A percentile compares a stretch with the other conserved stretches of the same genome.
Conservation (phyloP, 35 echinoderm and acorn worm genomes). For the Hemicentrotus pulcherrimus region DNA sequence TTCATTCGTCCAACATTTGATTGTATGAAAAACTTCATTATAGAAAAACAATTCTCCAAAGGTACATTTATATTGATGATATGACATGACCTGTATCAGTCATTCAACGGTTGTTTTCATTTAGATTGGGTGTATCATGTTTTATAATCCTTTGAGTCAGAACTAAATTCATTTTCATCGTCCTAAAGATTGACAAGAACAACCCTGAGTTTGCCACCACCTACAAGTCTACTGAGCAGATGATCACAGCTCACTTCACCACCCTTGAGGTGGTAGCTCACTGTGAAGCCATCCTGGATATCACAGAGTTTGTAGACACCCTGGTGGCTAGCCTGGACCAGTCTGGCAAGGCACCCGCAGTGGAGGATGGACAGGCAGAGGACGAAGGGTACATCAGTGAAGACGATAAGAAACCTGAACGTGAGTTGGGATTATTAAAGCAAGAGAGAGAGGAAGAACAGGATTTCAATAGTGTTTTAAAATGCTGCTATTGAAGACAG, state of each 20-base stretch:
- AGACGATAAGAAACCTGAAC: constrained; percentile 82
- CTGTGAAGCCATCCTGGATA: constrained; percentile 87
- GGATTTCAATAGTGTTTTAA: too few relatives aligned
- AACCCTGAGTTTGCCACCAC: constrained; percentile 89
- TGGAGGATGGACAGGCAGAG: constrained; percentile 55
- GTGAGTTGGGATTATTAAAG: constrained; percentile 57
- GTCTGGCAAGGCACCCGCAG: constrained; percentile 52
- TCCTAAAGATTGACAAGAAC: constrained; percentile 75
- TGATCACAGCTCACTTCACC: constrained; percentile 76
- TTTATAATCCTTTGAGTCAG: too few relatives aligned
- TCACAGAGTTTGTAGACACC: constrained; percentile 89
- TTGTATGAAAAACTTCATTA: too few relatives aligned
- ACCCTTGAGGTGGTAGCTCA: constrained; percentile 84
- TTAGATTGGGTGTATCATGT: too few relatives aligned
- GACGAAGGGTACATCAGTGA: constrained; percentile 94
- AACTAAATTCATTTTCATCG: background rate
- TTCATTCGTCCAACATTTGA: too few relatives aligned
- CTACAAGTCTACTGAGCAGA: constrained; percentile 81
- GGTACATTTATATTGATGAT: too few relatives aligned
- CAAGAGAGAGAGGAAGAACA: too few relatives aligned
- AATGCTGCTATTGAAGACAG: too few relatives aligned
- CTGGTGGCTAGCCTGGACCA: constrained; percentile 75
- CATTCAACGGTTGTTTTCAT: too few relatives aligned
- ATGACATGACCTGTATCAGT: too few relatives aligned
- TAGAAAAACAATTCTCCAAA: too few relatives aligned